Evolutionary conservation across 2,797 vertebrate species (phyloP), one percentile per base, ranked within the genome.

Genomic region (Dipus sagitta): DNA sequence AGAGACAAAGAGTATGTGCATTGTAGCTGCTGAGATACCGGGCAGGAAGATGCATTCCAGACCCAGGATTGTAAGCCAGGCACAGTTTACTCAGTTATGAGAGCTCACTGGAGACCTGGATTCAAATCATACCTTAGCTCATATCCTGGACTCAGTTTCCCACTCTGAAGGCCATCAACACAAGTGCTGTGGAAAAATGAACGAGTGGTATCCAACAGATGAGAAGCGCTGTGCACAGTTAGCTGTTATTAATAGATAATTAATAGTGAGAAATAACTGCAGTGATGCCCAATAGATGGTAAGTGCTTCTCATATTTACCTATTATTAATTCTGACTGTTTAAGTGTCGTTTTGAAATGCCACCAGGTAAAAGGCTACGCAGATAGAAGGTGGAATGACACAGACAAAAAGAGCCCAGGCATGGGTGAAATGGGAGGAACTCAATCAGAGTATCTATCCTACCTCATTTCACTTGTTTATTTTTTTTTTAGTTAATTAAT

Each of bases 311-410:
- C 28, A 34, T 47, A 30, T 71, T 47, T 83, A 77, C 34, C 30
- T 79, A 34, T 26, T 20, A 62, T 26, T 74, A 86, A 34, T 54
- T 47, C 54, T 3, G 90, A 30, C 24, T 81, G 74, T 71, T 47
- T 70, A 94, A 60, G 10, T 42, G 6, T 74, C 65, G 68, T 92
- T 92, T 82, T 62, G 28, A 75, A 84, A 70, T 38, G 38, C 64
- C 47, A 60, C 62, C 1, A 11, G 26, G 34, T 67, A 24, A 83
- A 47, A 91, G 34, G 68, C 12, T 52, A 47, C 5, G 18, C 0
- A 15, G n/a, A 26, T 42, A 9, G 0, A 52, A 28, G 7, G 20
- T 30, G 17, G 87, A 8, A 58, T 2, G 5, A 21, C 30, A 71
- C 71, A 84, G 38, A 0, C 21, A 42, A 38, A 74, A 14, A 74